Conservation (phyloP, 2,888 invertebrate species). For the Drosophila neutralis region DNA sequence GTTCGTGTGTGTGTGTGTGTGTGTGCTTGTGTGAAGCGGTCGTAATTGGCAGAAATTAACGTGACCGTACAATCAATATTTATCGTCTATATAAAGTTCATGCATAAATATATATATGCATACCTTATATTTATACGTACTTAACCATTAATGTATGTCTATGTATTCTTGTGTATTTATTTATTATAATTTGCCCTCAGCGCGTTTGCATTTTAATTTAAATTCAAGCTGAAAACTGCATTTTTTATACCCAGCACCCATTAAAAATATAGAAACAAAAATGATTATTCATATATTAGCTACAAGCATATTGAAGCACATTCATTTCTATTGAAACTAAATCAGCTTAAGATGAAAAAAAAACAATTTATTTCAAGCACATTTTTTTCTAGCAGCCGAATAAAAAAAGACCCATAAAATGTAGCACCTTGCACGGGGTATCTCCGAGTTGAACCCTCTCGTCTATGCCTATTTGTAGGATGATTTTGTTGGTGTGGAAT, state of each 20-base stretch:
- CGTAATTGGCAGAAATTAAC: slow-evolving; percentile 78
- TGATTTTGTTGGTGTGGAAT: slow-evolving; percentile 26
- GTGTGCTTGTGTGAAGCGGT: slow-evolving; percentile 41
- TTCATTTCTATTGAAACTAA: background rate
- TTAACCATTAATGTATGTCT: slow-evolving; percentile 10
- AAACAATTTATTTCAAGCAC: background rate
- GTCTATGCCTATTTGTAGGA: slow-evolving; percentile 1
- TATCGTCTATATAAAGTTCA: slow-evolving; percentile 60
- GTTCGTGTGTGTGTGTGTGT: slow-evolving; percentile 10
- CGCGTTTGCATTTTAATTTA: slow-evolving; percentile 73
- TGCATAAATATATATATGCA: slow-evolving; percentile 32
- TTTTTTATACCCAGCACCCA: slow-evolving; percentile 33
- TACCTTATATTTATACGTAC: slow-evolving; percentile 21
- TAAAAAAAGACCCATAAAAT: background rate
- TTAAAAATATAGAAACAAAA: background rate
- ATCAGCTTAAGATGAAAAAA: too few relatives aligned
- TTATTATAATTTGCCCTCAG: slow-evolving; percentile 62
- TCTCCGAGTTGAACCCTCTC: background rate
- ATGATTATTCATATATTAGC: background rate
- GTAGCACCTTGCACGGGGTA: background rate
- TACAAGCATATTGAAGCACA: background rate
- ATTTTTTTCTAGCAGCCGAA: fast-evolving
- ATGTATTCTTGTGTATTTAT: slow-evolving; percentile 46
- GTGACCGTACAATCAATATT: slow-evolving; percentile 74
- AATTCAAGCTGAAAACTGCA: slow-evolving; percentile 70